Evolutionary conservation across 2,888 invertebrate species (phyloP), one percentile per base, ranked within the genome.

Genomic region (Parnassius smintheus): DNA sequence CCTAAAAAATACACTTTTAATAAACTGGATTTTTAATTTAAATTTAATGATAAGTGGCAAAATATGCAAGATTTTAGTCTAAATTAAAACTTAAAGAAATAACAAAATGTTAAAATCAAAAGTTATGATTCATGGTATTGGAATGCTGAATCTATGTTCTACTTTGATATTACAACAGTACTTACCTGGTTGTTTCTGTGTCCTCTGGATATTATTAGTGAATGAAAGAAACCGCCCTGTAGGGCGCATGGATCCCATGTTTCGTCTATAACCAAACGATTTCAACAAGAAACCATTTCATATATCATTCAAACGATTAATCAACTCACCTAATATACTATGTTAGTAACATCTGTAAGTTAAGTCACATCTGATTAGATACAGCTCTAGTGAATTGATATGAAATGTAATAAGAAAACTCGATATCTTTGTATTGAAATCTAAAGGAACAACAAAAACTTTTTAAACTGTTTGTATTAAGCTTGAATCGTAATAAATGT

Each of bases 191-290:
- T 91, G 93, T 77, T 93, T 93, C 72, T 88, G 91, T 67, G 88
- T 78, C 72, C 93, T 89, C 73, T 93, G 94, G 72, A 93, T 93
- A 78, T 93, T 94, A 74, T 91, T 93, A 11, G 93, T 85, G 75
- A 93, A 94, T 54, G 93, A 93, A 71, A 93, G 86, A 76, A 94
- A 94, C 75, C 93, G 86, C 78, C 93, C 93, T 68, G 92, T 92
- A 74, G 93, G 93, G 76, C 93, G 92, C 88, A 94, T 92, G 73
- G 94, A 93, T 76, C 93, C 93, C 94, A 94, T 94, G 72, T 81
- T 87, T 73, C 56, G 53, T 68, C 66, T 51, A 57, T 63, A 56
- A 66, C 59, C 63, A 67, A 64, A 72, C 69, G 70, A 76, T 78
- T 77, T 81, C 71, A 78, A 74, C 68, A 70, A 58, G 68, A 77